A percentile compares a stretch with the other conserved stretches of the same genome.
These are phyloP conservation scores for Sylvicapra grimmia DNA, from an alignment of 2,113 vertebrate genomes.

Conservation along the genomic window DNA sequence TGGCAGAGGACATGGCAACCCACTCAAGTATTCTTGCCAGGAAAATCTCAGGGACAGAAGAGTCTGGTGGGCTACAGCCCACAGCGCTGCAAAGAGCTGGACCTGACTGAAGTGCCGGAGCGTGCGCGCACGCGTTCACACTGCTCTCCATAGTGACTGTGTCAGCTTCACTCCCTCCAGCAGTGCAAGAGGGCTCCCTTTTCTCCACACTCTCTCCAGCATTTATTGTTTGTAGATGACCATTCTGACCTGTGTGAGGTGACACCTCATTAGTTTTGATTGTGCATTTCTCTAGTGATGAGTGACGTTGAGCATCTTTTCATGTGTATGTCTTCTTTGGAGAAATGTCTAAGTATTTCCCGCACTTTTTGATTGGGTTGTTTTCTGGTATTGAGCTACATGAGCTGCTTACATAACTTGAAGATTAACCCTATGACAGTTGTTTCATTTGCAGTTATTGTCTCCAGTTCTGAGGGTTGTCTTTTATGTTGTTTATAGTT, in stretches of 20 bases:
- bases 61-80: neutral
- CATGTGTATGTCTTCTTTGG: neutral
- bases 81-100: neutral
- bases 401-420: neutral
- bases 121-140: fast-evolving
- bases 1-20: neutral
- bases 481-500: neutral
- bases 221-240: neutral
- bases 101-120: fast-evolving
- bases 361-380: neutral
- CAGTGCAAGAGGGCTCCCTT: fast-evolving
- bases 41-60: neutral
- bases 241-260: neutral
- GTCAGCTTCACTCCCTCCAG: fast-evolving
- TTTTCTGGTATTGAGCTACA: neutral
- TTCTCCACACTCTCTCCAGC: neutral
- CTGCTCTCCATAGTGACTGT: fast-evolving
- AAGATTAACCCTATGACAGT: neutral
- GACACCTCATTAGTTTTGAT: neutral
- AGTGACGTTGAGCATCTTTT: neutral
- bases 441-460: neutral
- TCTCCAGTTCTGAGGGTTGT: neutral
- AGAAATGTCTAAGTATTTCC: neutral
- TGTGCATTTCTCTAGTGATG: neutral
- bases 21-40: neutral